Conservation (phyloP, 2,797 vertebrate genomes). For the Alfaro cultratus region DNA sequence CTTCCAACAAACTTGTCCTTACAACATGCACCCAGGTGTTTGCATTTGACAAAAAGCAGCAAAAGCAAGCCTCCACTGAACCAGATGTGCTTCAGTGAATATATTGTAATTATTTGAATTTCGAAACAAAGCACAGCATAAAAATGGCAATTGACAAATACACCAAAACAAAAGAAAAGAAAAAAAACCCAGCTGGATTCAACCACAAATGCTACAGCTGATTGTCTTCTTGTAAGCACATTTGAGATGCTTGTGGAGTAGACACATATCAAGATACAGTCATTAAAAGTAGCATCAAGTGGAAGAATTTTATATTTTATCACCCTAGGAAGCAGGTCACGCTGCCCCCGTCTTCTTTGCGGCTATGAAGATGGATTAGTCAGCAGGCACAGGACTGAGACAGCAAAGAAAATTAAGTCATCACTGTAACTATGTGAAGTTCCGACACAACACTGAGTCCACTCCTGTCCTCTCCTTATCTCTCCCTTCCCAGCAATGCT, state of each 20-base stretch:
- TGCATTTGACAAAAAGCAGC: constrained; percentile 31
- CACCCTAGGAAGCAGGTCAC: constrained; percentile 51
- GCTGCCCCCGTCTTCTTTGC: constrained; percentile 45
- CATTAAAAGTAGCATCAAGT: constrained; percentile 27
- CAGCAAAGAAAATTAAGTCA: constrained; percentile 70
- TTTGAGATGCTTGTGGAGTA: constrained; percentile 9
- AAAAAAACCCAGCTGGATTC: not conserved
- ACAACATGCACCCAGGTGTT: constrained; percentile 29
- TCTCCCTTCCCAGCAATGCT: constrained; percentile 36
- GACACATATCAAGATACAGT: constrained; percentile 22
- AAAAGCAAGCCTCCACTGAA: constrained; percentile 27
- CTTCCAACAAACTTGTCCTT: constrained; percentile 11
- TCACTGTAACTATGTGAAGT: constrained; percentile 65
- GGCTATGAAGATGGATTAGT: constrained; percentile 64
- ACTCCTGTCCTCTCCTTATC: constrained; percentile 54
- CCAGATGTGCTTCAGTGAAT: constrained; percentile 23
- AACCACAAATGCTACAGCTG: not conserved
- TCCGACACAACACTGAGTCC: constrained; percentile 58
- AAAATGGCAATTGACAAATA: not conserved
- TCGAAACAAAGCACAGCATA: constrained; percentile 8
- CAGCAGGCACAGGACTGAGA: constrained; percentile 61
- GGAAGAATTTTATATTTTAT: constrained; percentile 64
- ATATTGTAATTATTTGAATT: constrained; percentile 10
- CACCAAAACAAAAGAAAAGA: constrained; percentile 2
- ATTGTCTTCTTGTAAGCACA: not conserved